Evolutionary conservation across 2,888 invertebrate genomes (phyloP), one percentile per base, ranked within the genome.

Genomic region (Dicyrtomina minuta): DNA sequence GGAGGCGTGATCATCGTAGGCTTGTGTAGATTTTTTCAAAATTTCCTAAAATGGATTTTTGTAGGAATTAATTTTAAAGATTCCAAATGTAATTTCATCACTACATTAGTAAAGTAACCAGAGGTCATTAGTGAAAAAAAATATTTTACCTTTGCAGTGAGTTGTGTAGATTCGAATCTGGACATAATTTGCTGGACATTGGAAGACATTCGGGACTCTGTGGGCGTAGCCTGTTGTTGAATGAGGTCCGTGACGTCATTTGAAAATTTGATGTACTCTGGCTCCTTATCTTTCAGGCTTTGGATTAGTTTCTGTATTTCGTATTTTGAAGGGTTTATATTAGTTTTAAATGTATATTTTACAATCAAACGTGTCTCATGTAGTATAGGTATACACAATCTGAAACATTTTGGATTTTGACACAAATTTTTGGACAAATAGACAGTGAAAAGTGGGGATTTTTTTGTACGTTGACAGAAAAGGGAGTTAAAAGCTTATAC

Each of bases 11-110:
- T 93, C 93, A 66, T 86, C 85, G 0, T 92, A 89, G 6, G 93
- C 90, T 83, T 93, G 92, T 79, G 94, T 93, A 79, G 93, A 94
- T 83, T 94, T 95, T 81, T 93, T 93, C 0, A 93, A 87, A 39
- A 95, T 88, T 82, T 95, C 94, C 85, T 86, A 71, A 74, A 69
- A 70, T 65, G 67, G 72, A 41, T 69, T 70, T 49, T 60, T 68
- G 33, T n/a, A n/a, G n/a, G n/a, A n/a, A n/a, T n/a, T n/a, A n/a
- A n/a, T n/a, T n/a, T n/a, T n/a, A n/a, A n/a, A n/a, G n/a, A n/a
- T n/a, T n/a, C n/a, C n/a, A n/a, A n/a, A n/a, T n/a, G n/a, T n/a
- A 33, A 33, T 33, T 33, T 33, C 4, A 33, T 33, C 8, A 8
- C 33, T 33, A 33, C 4, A 33, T 3, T 33, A 33, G 33, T 5